Conservation (phyloP, 2,888 invertebrate species). For the Dorcus hopei region DNA sequence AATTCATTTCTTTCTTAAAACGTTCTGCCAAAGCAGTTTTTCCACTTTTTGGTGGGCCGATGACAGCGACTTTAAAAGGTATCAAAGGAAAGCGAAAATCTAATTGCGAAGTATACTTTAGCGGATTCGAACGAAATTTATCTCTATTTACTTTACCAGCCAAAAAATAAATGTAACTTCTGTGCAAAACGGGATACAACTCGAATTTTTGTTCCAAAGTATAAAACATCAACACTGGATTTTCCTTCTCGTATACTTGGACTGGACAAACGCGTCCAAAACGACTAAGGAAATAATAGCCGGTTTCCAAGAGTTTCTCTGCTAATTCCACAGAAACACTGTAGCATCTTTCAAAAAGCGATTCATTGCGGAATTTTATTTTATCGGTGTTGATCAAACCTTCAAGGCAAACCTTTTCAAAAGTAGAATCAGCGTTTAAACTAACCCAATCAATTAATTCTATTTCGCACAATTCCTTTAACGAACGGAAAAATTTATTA, state of each 20-base stretch:
- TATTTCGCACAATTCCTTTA: conserved; percentile 46
- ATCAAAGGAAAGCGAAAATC: conserved; percentile 50
- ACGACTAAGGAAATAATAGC: conserved; percentile 61
- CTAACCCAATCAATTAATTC: conserved; percentile 51
- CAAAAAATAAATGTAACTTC: conserved; percentile 60
- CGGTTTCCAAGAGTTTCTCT: conserved; percentile 55
- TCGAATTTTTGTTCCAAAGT: conserved; percentile 46
- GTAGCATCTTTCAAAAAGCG: conserved; percentile 58
- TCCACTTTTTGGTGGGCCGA: conserved; percentile 63
- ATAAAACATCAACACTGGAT: conserved; percentile 53
- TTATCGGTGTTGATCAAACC: conserved; percentile 36
- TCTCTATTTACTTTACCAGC: conserved; percentile 49
- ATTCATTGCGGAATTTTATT: conserved; percentile 50
- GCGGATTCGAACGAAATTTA: conserved; percentile 56
- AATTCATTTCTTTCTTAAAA: conserved; percentile 54
- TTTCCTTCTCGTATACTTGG: conserved; percentile 52
- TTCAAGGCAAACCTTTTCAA: conserved; percentile 35
- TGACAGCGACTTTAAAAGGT: conserved; percentile 56
- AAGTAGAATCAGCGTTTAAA: conserved; percentile 48
- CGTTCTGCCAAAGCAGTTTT: conserved; percentile 57
- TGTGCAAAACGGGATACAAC: conserved; percentile 57
- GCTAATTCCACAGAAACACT: conserved; percentile 54
- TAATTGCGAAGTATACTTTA: conserved; percentile 54
- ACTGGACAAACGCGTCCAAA: conserved; percentile 67
- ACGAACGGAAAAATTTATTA: conserved; percentile 47